phyloP scores from a whole-genome alignment of 2,113 vertebrate species.

The Eurystomus gularis region DNA sequence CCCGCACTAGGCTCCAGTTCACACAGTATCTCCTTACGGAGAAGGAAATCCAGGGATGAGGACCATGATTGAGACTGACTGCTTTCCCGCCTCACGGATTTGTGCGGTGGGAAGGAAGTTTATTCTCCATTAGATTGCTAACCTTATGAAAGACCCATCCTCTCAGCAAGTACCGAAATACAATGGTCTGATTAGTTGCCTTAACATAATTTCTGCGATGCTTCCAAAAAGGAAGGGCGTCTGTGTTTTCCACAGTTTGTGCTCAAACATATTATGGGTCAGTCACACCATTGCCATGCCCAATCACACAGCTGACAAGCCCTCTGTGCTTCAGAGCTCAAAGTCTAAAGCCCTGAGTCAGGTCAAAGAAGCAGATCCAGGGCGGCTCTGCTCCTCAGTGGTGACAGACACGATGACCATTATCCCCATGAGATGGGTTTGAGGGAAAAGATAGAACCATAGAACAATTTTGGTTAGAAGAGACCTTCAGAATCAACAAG shows the following conservation, averaged over 20 bases:
- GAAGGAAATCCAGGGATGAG: neutral
- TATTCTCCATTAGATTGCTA: neutral
- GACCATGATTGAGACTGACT: neutral
- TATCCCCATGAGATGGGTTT: neutral
- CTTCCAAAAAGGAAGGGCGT: neutral
- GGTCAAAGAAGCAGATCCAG: neutral
- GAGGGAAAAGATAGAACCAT: neutral
- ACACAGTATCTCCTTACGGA: neutral
- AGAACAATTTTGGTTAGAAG: neutral
- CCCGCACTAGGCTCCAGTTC: neutral
- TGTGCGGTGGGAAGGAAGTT: neutral
- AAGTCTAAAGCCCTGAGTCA: neutral
- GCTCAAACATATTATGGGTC: neutral
- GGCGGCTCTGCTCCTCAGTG: neutral
- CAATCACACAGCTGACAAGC: neutral
- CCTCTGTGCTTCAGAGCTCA: neutral
- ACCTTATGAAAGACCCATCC: neutral
- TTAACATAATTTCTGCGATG: neutral
- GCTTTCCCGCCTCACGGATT: slow-evolving; percentile 7
- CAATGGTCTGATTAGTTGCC: neutral
- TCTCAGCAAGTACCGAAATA: neutral
- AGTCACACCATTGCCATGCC: neutral
- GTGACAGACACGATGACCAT: neutral
- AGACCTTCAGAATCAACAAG: neutral
- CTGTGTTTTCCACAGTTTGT: neutral